phyloP scores from a whole-genome alignment of 1,140 invertebrate genomes.

The Drosophila leontia region DNA sequence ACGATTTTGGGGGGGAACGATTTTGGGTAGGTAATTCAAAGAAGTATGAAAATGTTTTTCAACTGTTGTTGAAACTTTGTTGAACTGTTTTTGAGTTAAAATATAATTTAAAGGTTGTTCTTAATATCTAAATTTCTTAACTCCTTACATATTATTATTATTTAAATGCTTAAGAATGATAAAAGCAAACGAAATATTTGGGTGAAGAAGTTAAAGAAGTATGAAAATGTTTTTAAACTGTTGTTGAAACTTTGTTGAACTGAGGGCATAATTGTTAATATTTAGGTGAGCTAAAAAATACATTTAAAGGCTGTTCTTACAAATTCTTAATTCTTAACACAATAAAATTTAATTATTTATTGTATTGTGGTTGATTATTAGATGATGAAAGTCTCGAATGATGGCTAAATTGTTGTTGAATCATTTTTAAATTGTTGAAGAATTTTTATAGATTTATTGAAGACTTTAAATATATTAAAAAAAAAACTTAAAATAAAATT shows the following conservation, averaged over 20 bases:
- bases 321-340: too few species aligned
- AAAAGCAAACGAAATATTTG: background rate
- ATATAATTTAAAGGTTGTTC: background rate
- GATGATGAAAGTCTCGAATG: background rate
- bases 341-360: too few species aligned
- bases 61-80: slow-evolving; percentile 3
- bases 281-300: background rate
- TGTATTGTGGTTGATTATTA: too few species aligned
- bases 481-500: too few species aligned
- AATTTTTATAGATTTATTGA: background rate
- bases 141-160: background rate
- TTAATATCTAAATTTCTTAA: too few species aligned
- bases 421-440: too few species aligned
- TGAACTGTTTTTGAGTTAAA: background rate
- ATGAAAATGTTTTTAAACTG: background rate
- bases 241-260: slow-evolving; percentile 1
- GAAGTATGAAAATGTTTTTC: background rate
- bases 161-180: background rate
- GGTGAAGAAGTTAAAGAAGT: fast-evolving
- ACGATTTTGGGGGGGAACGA: background rate
- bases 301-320: background rate
- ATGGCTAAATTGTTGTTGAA: background rate
- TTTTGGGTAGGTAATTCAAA: background rate
- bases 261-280: background rate
- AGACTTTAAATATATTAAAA: background rate